Conservation (phyloP, 1,140 invertebrate species). For the Ostrea edulis region DNA sequence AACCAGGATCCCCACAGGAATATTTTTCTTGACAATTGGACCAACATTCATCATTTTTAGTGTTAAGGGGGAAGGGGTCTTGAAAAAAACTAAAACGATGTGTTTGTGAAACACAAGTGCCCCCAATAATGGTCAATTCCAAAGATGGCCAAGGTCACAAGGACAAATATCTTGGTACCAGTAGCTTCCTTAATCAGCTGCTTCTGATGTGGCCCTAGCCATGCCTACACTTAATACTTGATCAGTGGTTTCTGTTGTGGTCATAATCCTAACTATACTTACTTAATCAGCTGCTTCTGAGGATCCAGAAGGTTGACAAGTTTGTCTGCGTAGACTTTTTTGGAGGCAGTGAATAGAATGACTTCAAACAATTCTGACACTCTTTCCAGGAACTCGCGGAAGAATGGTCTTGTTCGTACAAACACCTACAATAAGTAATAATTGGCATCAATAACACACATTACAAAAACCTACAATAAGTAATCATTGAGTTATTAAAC, state of each 20-base stretch:
- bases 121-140: too few relatives aligned
- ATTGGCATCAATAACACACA: too few relatives aligned
- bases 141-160: too few relatives aligned
- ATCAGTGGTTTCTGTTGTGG: neutral
- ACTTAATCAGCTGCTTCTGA: constrained; percentile 92
- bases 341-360: constrained; percentile 97
- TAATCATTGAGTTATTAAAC: too few relatives aligned
- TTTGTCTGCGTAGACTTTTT: constrained; percentile 97
- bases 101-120: too few relatives aligned
- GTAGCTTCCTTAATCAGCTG: neutral
- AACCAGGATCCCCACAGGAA: too few relatives aligned
- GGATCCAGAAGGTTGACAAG: constrained; percentile 96
- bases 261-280: constrained; percentile 71
- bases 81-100: too few relatives aligned
- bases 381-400: constrained; percentile 93
- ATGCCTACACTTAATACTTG: neutral
- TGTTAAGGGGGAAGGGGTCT: too few relatives aligned
- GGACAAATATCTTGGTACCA: too few relatives aligned
- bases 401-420: constrained; percentile 94
- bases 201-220: neutral
- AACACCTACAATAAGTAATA: constrained; percentile 84
- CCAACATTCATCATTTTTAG: too few relatives aligned
- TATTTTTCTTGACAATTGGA: too few relatives aligned
- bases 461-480: too few relatives aligned
- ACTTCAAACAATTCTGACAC: constrained; percentile 96